phyloP scores from a whole-genome alignment of 2,888 invertebrate genomes.

The Antheraea assamensis region DNA sequence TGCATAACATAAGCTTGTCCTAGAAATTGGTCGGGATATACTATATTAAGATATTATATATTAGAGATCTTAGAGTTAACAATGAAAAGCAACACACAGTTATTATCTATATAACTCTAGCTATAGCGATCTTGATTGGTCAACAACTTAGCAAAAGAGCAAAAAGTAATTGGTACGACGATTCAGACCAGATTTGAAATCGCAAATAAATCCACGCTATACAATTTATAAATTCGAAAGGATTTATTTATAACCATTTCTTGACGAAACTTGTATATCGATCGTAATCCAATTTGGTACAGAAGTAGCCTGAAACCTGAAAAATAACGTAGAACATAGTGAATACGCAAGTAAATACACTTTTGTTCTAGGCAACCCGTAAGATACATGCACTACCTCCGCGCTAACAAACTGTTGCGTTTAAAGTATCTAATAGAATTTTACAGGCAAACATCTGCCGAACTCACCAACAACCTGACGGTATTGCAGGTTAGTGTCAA shows the following conservation, averaged over 20 bases:
- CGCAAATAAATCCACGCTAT: too few relatives aligned
- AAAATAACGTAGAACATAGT: background rate
- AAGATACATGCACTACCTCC: slow-evolving; percentile 61
- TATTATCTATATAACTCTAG: background rate
- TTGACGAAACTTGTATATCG: too few relatives aligned
- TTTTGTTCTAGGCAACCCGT: slow-evolving; percentile 46
- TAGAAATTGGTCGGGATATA: background rate
- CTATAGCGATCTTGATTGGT: background rate
- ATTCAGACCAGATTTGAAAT: too few relatives aligned
- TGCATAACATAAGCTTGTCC: background rate
- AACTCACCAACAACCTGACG: slow-evolving; percentile 71
- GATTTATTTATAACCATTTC: too few relatives aligned
- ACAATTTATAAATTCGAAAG: too few relatives aligned
- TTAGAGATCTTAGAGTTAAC: too few relatives aligned
- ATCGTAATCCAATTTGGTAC: too few relatives aligned
- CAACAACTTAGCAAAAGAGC: too few relatives aligned
- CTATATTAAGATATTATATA: too few relatives aligned
- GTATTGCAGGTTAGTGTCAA: slow-evolving; percentile 57
- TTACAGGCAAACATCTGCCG: slow-evolving; percentile 62
- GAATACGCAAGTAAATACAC: background rate
- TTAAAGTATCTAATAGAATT: slow-evolving; percentile 69
- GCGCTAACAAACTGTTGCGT: slow-evolving; percentile 61
- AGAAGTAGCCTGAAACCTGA: background rate
- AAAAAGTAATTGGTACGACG: too few relatives aligned
- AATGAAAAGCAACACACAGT: background rate